phyloP scores from a whole-genome alignment of 1,140 invertebrate species.

The Neelides sp. region DNA sequence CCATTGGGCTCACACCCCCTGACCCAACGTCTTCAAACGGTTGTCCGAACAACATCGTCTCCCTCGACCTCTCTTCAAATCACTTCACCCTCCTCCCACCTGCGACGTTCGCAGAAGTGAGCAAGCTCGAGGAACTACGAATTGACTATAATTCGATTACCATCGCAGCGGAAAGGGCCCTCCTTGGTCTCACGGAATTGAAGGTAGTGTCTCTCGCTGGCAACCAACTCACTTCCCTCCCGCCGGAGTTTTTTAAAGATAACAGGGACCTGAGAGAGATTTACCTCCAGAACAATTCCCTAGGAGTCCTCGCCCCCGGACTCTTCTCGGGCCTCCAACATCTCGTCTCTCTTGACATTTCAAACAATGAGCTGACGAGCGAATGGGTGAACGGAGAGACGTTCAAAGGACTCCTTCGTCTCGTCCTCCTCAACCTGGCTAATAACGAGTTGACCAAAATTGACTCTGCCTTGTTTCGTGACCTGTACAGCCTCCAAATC shows the following conservation, averaged over 20 bases:
- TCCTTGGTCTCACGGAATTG: constrained; percentile 63
- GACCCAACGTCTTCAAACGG: constrained; percentile 31
- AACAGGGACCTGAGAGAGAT: constrained; percentile 66
- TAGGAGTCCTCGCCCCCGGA: constrained; percentile 69
- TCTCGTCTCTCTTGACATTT: constrained; percentile 66
- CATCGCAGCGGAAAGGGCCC: constrained; percentile 57
- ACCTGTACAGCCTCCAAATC: constrained; percentile 49
- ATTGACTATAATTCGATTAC: constrained; percentile 31
- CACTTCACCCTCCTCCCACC: constrained; percentile 65
- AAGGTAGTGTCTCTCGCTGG: constrained; percentile 63
- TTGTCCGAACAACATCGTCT: constrained; percentile 39
- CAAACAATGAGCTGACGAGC: constrained; percentile 68
- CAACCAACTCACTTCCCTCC: constrained; percentile 66
- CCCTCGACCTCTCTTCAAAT: constrained; percentile 66
- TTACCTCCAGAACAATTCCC: constrained; percentile 71
- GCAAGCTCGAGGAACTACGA: constrained; percentile 40
- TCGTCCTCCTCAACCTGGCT: constrained; percentile 63
- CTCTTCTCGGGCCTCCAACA: constrained; percentile 68
- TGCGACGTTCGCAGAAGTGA: constrained; percentile 41
- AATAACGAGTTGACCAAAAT: constrained; percentile 68
- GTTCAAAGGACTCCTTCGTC: constrained; percentile 63
- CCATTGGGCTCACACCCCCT: constrained; percentile 54
- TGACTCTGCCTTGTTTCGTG: constrained; percentile 58
- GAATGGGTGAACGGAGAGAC: constrained; percentile 79
- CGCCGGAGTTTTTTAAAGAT: constrained; percentile 69